phyloP scores from a whole-genome alignment of 2,888 invertebrate species.

The Hymenopus coronatus region DNA sequence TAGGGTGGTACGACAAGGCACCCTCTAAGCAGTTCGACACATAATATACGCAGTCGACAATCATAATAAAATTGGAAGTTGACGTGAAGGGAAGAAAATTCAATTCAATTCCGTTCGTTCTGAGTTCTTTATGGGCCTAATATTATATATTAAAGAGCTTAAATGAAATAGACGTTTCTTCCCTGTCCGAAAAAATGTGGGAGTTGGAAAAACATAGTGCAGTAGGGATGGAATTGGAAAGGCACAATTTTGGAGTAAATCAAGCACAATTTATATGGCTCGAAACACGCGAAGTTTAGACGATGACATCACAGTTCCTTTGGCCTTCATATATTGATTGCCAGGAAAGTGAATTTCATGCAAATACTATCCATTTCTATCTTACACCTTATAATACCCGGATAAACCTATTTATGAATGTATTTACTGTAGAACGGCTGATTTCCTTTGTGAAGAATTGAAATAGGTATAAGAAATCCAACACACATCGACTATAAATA shows the following conservation, averaged over 20 bases:
- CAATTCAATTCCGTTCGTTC: background rate
- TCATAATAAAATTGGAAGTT: background rate
- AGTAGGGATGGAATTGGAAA: background rate
- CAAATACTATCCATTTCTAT: background rate
- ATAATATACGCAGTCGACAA: background rate
- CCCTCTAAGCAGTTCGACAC: background rate
- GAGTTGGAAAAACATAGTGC: background rate
- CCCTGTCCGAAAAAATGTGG: background rate
- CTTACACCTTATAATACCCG: background rate
- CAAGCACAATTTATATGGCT: background rate
- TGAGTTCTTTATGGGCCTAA: background rate
- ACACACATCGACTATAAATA: no score
- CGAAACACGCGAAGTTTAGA: background rate
- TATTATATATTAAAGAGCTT: background rate
- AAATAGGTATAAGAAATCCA: no score
- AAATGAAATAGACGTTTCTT: background rate
- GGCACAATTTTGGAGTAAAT: background rate
- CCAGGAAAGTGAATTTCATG: background rate
- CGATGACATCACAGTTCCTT: background rate
- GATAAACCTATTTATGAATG: no score
- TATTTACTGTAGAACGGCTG: no score
- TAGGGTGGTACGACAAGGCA: background rate
- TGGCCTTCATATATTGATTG: background rate
- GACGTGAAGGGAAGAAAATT: background rate
- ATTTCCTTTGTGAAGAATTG: no score